Percentiles rank a stretch among this genome's conserved stretches.
Conservation (phyloP, 1,140 invertebrate species). For the Cryptotermes secundus region DNA sequence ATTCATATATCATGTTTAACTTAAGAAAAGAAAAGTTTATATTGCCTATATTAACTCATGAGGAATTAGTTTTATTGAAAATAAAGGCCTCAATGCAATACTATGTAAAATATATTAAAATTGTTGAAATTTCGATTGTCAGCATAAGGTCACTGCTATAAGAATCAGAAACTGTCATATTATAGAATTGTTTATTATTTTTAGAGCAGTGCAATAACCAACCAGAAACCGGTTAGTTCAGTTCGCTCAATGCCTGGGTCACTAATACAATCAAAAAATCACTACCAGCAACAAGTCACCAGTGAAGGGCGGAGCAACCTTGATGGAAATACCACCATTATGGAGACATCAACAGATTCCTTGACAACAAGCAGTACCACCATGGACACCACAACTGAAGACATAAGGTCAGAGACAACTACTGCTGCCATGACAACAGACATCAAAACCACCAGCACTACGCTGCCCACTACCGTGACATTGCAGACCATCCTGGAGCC, state of each 20-base stretch:
- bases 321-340: slow-evolving; percentile 13
- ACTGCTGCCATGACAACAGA: slow-evolving; percentile 29
- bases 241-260: slow-evolving; percentile 9
- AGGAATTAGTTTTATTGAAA: too few species aligned
- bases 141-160: too few species aligned
- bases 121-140: too few species aligned
- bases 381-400: slow-evolving; percentile 25
- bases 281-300: slow-evolving; percentile 22
- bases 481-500: background rate
- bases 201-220: slow-evolving; percentile 3
- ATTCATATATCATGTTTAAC: too few species aligned
- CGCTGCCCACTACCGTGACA: background rate
- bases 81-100: too few species aligned
- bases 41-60: too few species aligned
- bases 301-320: slow-evolving; percentile 16
- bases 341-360: background rate
- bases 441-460: background rate
- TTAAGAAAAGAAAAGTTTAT: too few species aligned
- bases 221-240: background rate
- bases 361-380: slow-evolving; percentile 27
- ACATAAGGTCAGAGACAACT: slow-evolving; percentile 34
- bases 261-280: slow-evolving; percentile 15
- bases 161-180: background rate
- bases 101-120: too few species aligned
- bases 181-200: background rate